Percentiles rank a stretch among this genome's conserved stretches.
phyloP scores from a whole-genome alignment of 2,888 invertebrate species.

The Clivina fossor region DNA sequence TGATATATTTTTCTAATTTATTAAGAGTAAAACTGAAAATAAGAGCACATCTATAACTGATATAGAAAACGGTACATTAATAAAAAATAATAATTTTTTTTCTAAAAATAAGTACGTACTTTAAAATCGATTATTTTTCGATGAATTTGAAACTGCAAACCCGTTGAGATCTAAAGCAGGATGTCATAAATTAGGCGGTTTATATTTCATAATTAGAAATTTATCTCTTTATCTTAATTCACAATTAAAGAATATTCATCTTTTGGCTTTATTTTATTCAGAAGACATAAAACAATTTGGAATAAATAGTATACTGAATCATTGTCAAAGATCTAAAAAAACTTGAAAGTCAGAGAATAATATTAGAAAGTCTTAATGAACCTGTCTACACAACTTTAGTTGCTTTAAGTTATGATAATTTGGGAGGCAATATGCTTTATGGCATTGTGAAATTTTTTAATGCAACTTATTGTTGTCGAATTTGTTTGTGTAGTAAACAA shows the following conservation, averaged over 20 bases:
- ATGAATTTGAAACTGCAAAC: conserved; percentile 33
- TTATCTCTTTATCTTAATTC: conserved; percentile 30
- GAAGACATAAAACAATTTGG: conserved; percentile 6
- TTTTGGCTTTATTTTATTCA: conserved; percentile 5
- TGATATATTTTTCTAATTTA: conserved; percentile 10
- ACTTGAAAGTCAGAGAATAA: conserved; percentile 27
- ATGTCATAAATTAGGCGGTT: conserved; percentile 33
- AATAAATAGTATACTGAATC: conserved; percentile 24
- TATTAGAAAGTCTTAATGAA: conserved; percentile 2
- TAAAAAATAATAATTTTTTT: conserved; percentile 14
- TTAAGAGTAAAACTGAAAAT: no score
- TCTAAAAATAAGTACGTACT: conserved; percentile 12
- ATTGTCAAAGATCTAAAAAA: conserved; percentile 32
- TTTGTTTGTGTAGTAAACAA: conserved; percentile 36
- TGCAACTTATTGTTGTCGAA: conserved; percentile 39
- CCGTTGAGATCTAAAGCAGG: conserved; percentile 36
- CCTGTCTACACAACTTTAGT: conserved; percentile 34
- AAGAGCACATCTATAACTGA: neutral
- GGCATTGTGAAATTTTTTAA: conserved; percentile 41
- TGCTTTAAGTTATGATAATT: conserved; percentile 37
- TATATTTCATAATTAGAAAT: conserved; percentile 33
- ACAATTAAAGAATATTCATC: conserved; percentile 29
- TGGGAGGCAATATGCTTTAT: conserved; percentile 37
- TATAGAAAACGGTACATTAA: neutral
- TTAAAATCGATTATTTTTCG: conserved; percentile 34